Percentiles rank a stretch among this genome's conserved stretches.
Conservation (phyloP, 2,113 vertebrate genomes). For the Kryptolebias marmoratus region DNA sequence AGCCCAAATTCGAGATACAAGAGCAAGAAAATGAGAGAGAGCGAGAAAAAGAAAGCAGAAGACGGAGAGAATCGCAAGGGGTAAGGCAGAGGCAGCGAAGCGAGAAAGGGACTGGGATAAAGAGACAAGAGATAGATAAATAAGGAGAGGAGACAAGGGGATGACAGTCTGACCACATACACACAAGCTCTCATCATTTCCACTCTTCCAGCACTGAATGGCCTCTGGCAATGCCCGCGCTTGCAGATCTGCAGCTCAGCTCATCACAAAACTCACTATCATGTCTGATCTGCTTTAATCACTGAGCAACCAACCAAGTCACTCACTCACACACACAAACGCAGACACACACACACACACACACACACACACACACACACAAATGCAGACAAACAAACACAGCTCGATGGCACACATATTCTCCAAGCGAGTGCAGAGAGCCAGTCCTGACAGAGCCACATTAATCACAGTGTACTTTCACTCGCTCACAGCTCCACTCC, state of each 20-base stretch:
- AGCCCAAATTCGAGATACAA: conserved; percentile 53
- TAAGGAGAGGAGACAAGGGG: conserved; percentile 64
- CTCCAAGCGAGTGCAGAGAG: conserved; percentile 57
- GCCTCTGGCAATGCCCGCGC: conserved; percentile 64
- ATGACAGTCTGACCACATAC: conserved; percentile 68
- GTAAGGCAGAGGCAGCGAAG: conserved; percentile 58
- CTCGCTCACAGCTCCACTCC: conserved; percentile 54
- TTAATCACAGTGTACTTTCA: conserved; percentile 66
- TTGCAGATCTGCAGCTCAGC: conserved; percentile 59
- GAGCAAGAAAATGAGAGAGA: conserved; percentile 17
- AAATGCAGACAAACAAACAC: conserved; percentile 39
- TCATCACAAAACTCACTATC: conserved; percentile 70
- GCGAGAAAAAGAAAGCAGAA: conserved; percentile 9
- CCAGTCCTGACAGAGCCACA: conserved; percentile 58
- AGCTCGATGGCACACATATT: conserved; percentile 47
- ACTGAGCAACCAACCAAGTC: conserved; percentile 52
- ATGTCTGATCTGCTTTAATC: conserved; percentile 73
- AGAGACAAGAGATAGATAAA: conserved; percentile 70
- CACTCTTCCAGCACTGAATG: conserved; percentile 69
- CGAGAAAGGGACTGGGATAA: conserved; percentile 60
- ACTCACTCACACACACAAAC: conserved; percentile 22
- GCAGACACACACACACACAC: conserved; percentile 42
- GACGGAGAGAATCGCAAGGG: conserved; percentile 57
- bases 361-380: conserved; percentile 15
- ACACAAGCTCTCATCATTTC: conserved; percentile 63